These are phyloP conservation scores for Acrobasis consociella DNA, from an alignment of 2,888 invertebrate genomes.

Conservation along the genomic window DNA sequence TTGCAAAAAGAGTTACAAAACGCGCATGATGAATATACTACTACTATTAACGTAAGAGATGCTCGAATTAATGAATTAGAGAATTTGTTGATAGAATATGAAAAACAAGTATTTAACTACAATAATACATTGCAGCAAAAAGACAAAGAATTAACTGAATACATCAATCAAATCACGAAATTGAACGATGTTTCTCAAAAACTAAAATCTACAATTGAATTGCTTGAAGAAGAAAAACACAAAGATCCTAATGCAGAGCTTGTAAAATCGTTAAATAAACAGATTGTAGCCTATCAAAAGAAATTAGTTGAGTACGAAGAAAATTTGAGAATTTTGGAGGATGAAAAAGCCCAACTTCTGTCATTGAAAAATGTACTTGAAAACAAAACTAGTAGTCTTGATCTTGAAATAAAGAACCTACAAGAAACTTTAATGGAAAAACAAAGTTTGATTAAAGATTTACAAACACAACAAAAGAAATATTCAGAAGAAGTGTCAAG, in stretches of 20 bases:
- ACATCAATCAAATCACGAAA: conserved; percentile 80
- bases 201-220: conserved; percentile 74
- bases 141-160: conserved; percentile 73
- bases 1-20: conserved; percentile 64
- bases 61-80: conserved; percentile 76
- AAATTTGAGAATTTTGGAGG: conserved; percentile 67
- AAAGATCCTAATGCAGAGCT: conserved; percentile 78
- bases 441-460: conserved; percentile 68
- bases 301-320: conserved; percentile 67
- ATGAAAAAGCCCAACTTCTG: conserved; percentile 66
- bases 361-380: conserved; percentile 60
- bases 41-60: conserved; percentile 66
- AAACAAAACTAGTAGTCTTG: conserved; percentile 55
- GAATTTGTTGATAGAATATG: conserved; percentile 72
- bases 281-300: conserved; percentile 72
- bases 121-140: conserved; percentile 70
- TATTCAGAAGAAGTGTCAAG: conserved; percentile 73
- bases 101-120: conserved; percentile 73
- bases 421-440: conserved; percentile 73
- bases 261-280: conserved; percentile 79
- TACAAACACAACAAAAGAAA: conserved; percentile 73
- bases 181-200: conserved; percentile 78
- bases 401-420: conserved; percentile 64
- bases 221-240: conserved; percentile 74
- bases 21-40: conserved; percentile 62